Evolutionary conservation across 2,113 vertebrate genomes (phyloP).

Genomic region (Struthidea cinerea): DNA sequence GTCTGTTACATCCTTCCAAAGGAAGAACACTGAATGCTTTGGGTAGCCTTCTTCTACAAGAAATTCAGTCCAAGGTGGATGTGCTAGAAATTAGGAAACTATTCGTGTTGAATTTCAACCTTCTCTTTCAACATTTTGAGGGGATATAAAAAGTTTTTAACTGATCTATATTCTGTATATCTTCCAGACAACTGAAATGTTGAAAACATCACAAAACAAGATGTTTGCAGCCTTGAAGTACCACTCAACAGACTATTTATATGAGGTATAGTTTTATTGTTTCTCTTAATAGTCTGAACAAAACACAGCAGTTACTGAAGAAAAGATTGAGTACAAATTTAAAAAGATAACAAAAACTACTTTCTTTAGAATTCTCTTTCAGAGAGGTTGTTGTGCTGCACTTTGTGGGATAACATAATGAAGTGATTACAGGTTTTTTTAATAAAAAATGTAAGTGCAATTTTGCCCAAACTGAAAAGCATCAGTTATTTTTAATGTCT

Average conservation of each 20-base stretch:
- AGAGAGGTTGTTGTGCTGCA: background rate
- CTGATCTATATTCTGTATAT: background rate
- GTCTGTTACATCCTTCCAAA: background rate
- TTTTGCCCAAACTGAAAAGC: background rate
- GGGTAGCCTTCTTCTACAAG: background rate
- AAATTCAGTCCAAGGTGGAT: background rate
- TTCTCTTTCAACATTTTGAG: background rate
- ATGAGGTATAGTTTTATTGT: conserved; percentile 70
- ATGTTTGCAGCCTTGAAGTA: conserved; percentile 75
- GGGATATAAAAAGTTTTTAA: background rate
- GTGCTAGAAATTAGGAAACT: background rate
- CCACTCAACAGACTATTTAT: conserved; percentile 72
- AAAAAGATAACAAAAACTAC: background rate
- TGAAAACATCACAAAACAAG: conserved; percentile 11
- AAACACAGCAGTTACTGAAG: background rate
- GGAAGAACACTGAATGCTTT: background rate
- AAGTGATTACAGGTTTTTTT: background rate
- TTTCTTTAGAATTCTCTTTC: conserved; percentile 12
- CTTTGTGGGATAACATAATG: background rate
- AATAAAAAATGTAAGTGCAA: background rate
- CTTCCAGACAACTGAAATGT: conserved; percentile 29
- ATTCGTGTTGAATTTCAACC: background rate
- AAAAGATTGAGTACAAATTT: background rate
- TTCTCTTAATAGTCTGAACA: background rate
- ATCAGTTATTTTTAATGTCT: background rate